Conservation (phyloP, 1,140 invertebrate species). For the Leptinotarsa lineolata region DNA sequence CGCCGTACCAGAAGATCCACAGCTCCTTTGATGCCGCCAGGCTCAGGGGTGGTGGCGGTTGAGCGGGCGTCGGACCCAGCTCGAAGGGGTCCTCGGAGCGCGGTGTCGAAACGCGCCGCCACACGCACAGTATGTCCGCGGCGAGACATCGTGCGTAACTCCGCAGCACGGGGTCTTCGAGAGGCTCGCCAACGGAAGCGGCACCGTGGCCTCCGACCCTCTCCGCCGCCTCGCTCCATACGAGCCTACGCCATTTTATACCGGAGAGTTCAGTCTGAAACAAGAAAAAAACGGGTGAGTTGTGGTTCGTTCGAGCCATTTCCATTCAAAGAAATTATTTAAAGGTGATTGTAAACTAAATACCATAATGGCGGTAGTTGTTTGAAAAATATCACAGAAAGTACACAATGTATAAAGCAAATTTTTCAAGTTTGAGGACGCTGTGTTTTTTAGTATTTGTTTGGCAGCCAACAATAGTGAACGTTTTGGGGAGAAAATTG, state of each 20-base stretch:
- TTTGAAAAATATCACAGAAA: too few species aligned
- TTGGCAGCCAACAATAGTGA: too few species aligned
- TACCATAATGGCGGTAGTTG: too few species aligned
- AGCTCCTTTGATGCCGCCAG: conserved; percentile 88
- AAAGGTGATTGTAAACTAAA: too few species aligned
- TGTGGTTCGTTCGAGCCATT: too few species aligned
- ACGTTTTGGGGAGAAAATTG: too few species aligned
- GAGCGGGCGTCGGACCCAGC: conserved; percentile 60
- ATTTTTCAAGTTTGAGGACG: too few species aligned
- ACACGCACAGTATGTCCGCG: conserved; percentile 93
- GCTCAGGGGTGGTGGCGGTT: conserved; percentile 70
- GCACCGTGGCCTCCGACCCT: conserved; percentile 52
- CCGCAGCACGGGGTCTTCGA: conserved; percentile 91
- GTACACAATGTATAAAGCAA: too few species aligned
- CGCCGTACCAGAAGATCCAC: conserved; percentile 99
- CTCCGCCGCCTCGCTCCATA: conserved; percentile 71
- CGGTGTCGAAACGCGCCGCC: conserved; percentile 79
- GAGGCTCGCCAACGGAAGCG: conserved; percentile 66
- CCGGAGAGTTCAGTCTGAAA: conserved; percentile 95
- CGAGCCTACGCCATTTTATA: conserved; percentile 97
- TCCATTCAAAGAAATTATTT: too few species aligned
- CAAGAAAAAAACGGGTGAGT: conserved; percentile 36
- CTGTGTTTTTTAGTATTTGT: too few species aligned
- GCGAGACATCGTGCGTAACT: conserved; percentile 93
- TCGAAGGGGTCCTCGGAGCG: conserved; percentile 67